phyloP scores from a whole-genome alignment of 2,113 vertebrate species.

The Nibea albiflora region DNA sequence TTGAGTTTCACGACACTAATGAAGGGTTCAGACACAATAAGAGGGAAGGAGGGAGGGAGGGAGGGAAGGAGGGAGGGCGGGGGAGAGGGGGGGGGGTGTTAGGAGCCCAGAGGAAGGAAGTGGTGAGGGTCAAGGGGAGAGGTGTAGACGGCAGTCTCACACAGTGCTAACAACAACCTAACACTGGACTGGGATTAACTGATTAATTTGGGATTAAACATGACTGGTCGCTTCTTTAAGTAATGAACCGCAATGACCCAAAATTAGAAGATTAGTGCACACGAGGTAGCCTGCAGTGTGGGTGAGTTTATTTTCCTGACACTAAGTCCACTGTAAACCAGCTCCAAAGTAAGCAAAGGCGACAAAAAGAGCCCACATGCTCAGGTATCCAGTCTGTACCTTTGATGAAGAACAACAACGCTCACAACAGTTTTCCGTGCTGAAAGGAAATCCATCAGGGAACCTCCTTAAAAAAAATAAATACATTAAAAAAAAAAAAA shows the following conservation, averaged over 20 bases:
- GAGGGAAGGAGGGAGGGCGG: not conserved
- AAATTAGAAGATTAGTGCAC: constrained; percentile 71
- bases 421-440: constrained; percentile 13
- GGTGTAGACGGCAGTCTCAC: constrained; percentile 60
- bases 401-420: constrained; percentile 11
- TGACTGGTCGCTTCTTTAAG: constrained; percentile 71
- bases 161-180: constrained; percentile 56
- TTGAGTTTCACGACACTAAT: constrained; percentile 64
- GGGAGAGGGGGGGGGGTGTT: constrained; percentile 15
- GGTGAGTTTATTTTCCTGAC: not conserved
- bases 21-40: constrained; percentile 72
- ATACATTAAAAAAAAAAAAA: not conserved
- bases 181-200: constrained; percentile 76
- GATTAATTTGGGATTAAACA: constrained; percentile 83
- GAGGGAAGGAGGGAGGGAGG: constrained; percentile 1
- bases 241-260: constrained; percentile 74
- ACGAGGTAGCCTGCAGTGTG: constrained; percentile 19
- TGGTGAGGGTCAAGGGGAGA: constrained; percentile 65
- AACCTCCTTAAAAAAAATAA: constrained; percentile 20
- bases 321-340: constrained; percentile 6
- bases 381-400: not conserved
- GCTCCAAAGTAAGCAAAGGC: constrained; percentile 17
- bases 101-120: constrained; percentile 65
- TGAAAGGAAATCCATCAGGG: constrained; percentile 45
- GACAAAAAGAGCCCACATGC: not conserved